Evolutionary conservation across 2,797 vertebrate genomes (phyloP).

Genomic region (Melanotaenia parkinsoni): DNA sequence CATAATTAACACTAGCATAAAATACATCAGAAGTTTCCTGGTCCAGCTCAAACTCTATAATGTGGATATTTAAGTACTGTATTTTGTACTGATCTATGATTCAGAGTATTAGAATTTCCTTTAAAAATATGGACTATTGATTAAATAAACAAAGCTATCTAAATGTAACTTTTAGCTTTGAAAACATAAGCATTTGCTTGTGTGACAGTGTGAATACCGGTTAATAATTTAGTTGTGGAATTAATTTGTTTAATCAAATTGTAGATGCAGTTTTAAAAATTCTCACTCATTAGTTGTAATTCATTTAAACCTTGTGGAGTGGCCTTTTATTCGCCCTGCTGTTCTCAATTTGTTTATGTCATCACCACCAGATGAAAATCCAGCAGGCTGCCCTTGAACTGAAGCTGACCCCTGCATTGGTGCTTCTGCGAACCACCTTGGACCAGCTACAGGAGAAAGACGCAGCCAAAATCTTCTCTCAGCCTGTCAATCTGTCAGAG

Average conservation of each 20-base stretch:
- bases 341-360: conserved; percentile 8
- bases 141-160: neutral
- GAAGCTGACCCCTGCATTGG: conserved; percentile 91
- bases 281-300: neutral
- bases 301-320: conserved; percentile 17
- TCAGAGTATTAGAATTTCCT: neutral
- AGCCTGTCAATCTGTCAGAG: conserved; percentile 93
- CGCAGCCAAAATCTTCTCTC: conserved; percentile 91
- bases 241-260: neutral
- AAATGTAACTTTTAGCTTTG: neutral
- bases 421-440: conserved; percentile 91
- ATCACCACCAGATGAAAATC: conserved; percentile 87
- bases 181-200: neutral
- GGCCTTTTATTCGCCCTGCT: conserved; percentile 16
- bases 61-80: neutral
- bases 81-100: too few relatives aligned
- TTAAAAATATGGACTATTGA: neutral
- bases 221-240: neutral
- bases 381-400: conserved; percentile 94
- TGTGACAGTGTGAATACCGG: neutral
- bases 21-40: neutral
- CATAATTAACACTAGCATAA: neutral
- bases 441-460: conserved; percentile 97
- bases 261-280: neutral
- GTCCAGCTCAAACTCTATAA: too few relatives aligned